A percentile compares a stretch with the other conserved stretches of the same genome.
Evolutionary conservation across 1,140 invertebrate genomes (phyloP).

Genomic region (Solenopsis fugax): DNA sequence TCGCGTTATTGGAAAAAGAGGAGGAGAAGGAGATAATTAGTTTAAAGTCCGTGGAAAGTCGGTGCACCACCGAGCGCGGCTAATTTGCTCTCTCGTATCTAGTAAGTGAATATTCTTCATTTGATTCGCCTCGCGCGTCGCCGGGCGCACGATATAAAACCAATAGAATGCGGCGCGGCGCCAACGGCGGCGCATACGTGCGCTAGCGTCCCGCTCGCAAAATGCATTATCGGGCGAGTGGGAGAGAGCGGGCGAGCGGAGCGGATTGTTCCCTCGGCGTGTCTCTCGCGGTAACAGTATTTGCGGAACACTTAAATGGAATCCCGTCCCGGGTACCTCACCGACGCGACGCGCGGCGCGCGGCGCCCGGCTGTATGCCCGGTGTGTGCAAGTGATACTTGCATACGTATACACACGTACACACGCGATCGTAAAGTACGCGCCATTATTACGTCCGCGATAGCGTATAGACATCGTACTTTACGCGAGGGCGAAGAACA

Average conservation of each 20-base stretch:
- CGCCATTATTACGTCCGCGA: conserved; percentile 69
- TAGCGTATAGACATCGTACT: conserved; percentile 64
- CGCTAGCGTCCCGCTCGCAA: conserved; percentile 46
- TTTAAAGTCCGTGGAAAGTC: conserved; percentile 10
- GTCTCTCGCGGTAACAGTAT: conserved; percentile 75
- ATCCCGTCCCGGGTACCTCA: conserved; percentile 61
- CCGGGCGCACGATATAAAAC: conserved; percentile 68
- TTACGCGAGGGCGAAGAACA: conserved; percentile 49
- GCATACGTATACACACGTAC: conserved; percentile 10
- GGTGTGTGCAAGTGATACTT: conserved; percentile 63
- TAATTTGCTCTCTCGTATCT: conserved; percentile 36
- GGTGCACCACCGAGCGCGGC: neutral
- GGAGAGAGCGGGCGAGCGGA: conserved; percentile 37
- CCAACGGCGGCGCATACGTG: conserved; percentile 42
- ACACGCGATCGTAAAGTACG: conserved; percentile 67
- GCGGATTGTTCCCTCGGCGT: conserved; percentile 72
- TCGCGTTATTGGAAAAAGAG: neutral
- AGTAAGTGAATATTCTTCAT: conserved; percentile 55
- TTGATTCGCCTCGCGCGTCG: conserved; percentile 12
- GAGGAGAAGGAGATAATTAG: conserved; percentile 12
- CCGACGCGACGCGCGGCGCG: no score
- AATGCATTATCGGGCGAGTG: conserved; percentile 70
- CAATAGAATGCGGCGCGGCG: conserved; percentile 69
- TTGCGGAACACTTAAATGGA: conserved; percentile 78
- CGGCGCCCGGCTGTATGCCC: conserved; percentile 19